These are phyloP conservation scores for Hylomyscus alleni DNA, from an alignment of 2,797 vertebrate species.

Conservation along the genomic window DNA sequence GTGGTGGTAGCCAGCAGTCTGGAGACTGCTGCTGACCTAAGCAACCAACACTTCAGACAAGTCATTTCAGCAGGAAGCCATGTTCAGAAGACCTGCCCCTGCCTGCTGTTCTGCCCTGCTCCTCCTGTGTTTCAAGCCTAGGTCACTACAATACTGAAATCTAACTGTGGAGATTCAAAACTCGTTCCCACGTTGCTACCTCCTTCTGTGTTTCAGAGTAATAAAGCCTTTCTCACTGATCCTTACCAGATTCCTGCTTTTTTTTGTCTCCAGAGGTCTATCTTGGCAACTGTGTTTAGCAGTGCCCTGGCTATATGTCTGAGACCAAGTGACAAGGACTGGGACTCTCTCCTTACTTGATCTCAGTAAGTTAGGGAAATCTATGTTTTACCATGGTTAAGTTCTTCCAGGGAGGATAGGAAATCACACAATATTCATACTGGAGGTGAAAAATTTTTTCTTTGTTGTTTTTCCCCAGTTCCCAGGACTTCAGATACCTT, in stretches of 20 bases:
- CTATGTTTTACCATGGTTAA: background rate
- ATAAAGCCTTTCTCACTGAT: background rate
- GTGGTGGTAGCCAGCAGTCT: conserved; percentile 24
- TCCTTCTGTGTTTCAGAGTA: background rate
- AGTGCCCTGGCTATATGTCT: background rate
- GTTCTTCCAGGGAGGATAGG: background rate
- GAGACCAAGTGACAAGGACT: background rate
- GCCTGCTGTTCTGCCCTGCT: background rate
- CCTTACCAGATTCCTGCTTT: background rate
- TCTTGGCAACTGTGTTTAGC: background rate
- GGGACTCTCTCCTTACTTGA: background rate
- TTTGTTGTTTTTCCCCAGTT: background rate
- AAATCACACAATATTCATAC: background rate
- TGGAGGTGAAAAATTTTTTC: background rate
- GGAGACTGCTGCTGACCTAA: conserved; percentile 66
- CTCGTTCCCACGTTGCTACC: background rate
- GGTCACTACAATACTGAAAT: background rate
- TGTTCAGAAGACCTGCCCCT: background rate
- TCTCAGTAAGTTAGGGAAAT: background rate
- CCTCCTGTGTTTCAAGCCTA: background rate
- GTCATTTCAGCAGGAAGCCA: background rate
- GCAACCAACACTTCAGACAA: background rate
- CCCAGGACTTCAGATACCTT: background rate
- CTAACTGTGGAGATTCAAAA: too few relatives aligned
- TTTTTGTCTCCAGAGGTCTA: background rate